Percentiles rank a stretch among this genome's conserved stretches.
Conservation (phyloP, 2,797 vertebrate genomes). For the Pterois miles region DNA sequence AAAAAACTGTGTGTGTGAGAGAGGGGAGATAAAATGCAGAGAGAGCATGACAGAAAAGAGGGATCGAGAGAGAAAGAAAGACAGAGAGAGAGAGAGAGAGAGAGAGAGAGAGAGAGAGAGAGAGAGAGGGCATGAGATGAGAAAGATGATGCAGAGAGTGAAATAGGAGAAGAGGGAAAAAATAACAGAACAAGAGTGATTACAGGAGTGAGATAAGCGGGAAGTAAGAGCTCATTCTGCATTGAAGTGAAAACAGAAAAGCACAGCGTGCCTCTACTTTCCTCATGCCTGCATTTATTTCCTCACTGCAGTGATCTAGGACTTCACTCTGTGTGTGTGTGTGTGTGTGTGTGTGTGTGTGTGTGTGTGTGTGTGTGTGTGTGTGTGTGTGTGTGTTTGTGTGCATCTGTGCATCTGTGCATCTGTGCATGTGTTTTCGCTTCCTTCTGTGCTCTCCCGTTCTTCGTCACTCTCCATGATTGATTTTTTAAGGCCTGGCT, state of each 20-base stretch:
- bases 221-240: slow-evolving; percentile 42
- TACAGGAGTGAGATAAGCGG: slow-evolving; percentile 46
- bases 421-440: slow-evolving; percentile 13
- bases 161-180: slow-evolving; percentile 17
- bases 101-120: neutral
- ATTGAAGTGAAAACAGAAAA: slow-evolving; percentile 42
- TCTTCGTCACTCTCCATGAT: slow-evolving; percentile 69
- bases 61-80: neutral
- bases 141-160: slow-evolving; percentile 20
- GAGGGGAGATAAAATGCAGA: slow-evolving; percentile 37
- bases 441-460: slow-evolving; percentile 31
- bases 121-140: slow-evolving; percentile 21
- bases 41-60: slow-evolving; percentile 24
- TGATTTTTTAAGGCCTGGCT: slow-evolving; percentile 64
- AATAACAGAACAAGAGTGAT: slow-evolving; percentile 32
- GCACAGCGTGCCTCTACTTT: slow-evolving; percentile 32
- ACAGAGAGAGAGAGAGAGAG: slow-evolving; percentile 3
- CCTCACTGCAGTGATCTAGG: slow-evolving; percentile 33
- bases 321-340: slow-evolving; percentile 8
- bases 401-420: slow-evolving; percentile 2
- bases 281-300: slow-evolving; percentile 34
- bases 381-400: neutral
- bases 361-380: slow-evolving; percentile 12
- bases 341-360: slow-evolving; percentile 4
- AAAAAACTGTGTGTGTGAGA: slow-evolving; percentile 45